A percentile compares a stretch with the other conserved stretches of the same genome.
Conservation (phyloP, 1,140 invertebrate genomes). For the Panagrolaimus sp. region DNA sequence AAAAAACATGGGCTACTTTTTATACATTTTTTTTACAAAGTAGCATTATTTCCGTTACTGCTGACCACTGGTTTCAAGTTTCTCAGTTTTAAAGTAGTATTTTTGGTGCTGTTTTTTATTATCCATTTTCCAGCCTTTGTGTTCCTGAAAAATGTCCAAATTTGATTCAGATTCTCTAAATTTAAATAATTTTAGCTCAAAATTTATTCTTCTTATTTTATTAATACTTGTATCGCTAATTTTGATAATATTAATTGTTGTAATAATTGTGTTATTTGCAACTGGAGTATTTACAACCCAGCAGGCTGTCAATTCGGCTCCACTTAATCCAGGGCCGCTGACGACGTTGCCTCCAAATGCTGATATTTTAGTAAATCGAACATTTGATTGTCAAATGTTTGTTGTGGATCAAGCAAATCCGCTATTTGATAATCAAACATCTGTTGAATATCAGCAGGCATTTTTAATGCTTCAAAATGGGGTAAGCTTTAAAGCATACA, state of each 20-base stretch:
- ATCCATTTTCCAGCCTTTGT: too few relatives aligned
- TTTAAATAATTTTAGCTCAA: neutral
- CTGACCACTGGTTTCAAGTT: too few relatives aligned
- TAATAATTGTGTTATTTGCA: constrained; percentile 6
- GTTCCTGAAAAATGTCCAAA: too few relatives aligned
- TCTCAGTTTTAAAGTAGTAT: too few relatives aligned
- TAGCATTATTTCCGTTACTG: too few relatives aligned
- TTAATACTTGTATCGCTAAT: neutral
- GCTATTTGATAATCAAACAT: neutral
- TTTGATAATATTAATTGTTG: neutral
- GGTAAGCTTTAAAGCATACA: neutral
- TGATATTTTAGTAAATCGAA: neutral
- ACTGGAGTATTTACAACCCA: constrained; percentile 2
- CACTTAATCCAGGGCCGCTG: neutral
- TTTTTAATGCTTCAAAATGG: neutral
- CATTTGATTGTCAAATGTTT: neutral
- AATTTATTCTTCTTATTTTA: neutral
- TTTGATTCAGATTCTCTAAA: neutral
- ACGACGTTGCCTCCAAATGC: constrained; percentile 1
- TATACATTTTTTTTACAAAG: too few relatives aligned
- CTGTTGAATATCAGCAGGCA: neutral
- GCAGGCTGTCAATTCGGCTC: neutral
- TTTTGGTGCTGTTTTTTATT: too few relatives aligned
- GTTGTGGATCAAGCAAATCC: neutral
- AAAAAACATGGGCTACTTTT: too few relatives aligned